Base-by-base conservation (phyloP, 1,140 invertebrate species). In the Asobara japonica region DNA sequence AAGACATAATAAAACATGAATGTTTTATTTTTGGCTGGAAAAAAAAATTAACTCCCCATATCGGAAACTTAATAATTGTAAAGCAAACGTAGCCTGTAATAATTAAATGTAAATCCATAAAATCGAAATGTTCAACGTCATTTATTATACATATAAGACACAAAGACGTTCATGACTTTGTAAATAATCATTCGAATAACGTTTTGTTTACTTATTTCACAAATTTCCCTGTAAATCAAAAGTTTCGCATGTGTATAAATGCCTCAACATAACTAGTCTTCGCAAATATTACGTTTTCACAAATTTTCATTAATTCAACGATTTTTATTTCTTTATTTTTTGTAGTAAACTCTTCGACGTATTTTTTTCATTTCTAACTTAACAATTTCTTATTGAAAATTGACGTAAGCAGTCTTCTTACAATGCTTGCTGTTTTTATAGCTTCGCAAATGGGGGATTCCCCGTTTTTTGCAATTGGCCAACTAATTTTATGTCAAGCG, bases 341-440 rank as follows among this genome's bases (percentile, higher is more conserved):
- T 22, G 20, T 22, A 51, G 20, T 36, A 65, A 51, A 51, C 11
- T 69, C 71, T 13, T 51, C 20, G 38, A 29, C 27, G 60, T 56
- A 69, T 16, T 31, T 60, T 48, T 69, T 33, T 61, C 51, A 27
- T 77, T 69, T 73, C 71, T 83, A 82, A 83, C 76, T 81, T 79
- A 82, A 84, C 82, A 79, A 78, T 62, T 80, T 48, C 81, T 84
- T 84, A 84, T 83, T 80, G 81, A 62, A 86, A 86, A 86, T 86
- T 86, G 85, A 86, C 84, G 67, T 83, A 83, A 84, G 83, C 84
- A 86, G 84, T 86, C 85, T 86, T 85, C 80, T 84, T 84, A 85
- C 81, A 83, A 85, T 78, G 80, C 80, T 86, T 84, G 83, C 83
- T 79, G 79, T 80, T 10, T 77, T 78, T 80, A 78, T 80, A 82